phyloP scores from a whole-genome alignment of 2,888 invertebrate genomes.

The Mimachlamys varia region DNA sequence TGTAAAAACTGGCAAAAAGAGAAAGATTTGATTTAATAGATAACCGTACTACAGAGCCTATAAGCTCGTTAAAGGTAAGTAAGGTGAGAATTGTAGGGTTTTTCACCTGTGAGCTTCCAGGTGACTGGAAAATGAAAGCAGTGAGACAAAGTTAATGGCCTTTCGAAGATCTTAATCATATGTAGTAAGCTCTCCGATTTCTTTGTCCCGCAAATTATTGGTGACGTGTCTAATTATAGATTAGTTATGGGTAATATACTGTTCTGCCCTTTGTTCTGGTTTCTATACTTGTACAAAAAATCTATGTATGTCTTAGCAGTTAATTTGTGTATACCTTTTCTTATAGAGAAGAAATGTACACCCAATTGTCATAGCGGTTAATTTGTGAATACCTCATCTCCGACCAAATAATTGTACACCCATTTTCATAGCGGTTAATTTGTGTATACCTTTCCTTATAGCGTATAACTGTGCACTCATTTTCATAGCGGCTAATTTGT shows the following conservation, averaged over 20 bases:
- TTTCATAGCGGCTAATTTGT: background rate
- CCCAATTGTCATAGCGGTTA: background rate
- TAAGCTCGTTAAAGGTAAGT: background rate
- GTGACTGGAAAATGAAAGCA: background rate
- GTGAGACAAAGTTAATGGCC: background rate
- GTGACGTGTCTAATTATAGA: background rate
- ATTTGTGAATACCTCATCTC: background rate
- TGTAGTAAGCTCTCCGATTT: background rate
- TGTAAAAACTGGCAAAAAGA: background rate
- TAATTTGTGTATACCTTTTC: background rate
- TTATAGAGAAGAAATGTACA: background rate
- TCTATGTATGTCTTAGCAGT: background rate
- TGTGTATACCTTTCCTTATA: background rate
- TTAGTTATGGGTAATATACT: background rate
- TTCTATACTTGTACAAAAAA: background rate
- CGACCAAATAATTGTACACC: background rate
- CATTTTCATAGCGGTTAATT: background rate
- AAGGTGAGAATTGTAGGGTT: background rate
- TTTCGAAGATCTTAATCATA: background rate
- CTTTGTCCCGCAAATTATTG: background rate
- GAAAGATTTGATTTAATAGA: conserved; percentile 5
- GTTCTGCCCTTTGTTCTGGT: background rate
- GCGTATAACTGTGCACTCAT: background rate
- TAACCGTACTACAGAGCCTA: background rate
- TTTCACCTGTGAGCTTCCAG: conserved; percentile 2